A percentile compares a stretch with the other conserved stretches of the same genome.
These are phyloP conservation scores for Sceloporus tristichus DNA, from an alignment of 2,113 vertebrate genomes.

Conservation along the genomic window DNA sequence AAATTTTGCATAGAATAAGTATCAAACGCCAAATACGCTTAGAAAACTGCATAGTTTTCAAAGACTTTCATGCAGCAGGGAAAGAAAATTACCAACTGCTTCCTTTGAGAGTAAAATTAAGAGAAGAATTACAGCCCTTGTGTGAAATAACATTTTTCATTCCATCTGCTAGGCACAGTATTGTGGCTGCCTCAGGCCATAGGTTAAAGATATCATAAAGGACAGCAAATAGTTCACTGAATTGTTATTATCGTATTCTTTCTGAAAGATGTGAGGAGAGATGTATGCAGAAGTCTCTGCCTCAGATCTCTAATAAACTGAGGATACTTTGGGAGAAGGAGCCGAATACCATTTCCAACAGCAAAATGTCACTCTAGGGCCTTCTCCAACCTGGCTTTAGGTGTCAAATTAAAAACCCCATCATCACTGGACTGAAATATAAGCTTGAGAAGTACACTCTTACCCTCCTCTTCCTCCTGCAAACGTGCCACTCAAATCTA, in stretches of 20 bases:
- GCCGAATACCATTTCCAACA: neutral
- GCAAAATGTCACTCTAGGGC: neutral
- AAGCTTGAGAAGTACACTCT: neutral
- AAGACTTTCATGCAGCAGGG: too few relatives aligned
- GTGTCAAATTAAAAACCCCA: neutral
- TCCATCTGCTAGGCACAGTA: neutral
- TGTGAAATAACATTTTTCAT: neutral
- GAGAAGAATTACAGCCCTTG: neutral
- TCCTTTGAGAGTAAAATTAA: too few relatives aligned
- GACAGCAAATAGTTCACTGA: neutral
- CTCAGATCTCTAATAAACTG: neutral
- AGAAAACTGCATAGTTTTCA: too few relatives aligned
- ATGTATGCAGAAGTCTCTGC: neutral
- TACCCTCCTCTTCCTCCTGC: neutral
- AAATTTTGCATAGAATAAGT: too few relatives aligned
- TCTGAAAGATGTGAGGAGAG: neutral
- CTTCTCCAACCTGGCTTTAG: neutral
- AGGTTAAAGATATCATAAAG: neutral
- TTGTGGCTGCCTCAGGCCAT: neutral
- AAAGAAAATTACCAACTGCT: too few relatives aligned
- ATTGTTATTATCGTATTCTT: neutral
- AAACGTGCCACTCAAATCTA: neutral
- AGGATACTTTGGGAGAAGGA: neutral
- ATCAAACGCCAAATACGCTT: too few relatives aligned
- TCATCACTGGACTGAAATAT: neutral